Base-by-base conservation (phyloP, 2,797 vertebrate species). In the Otolemur crassicaudatus region DNA sequence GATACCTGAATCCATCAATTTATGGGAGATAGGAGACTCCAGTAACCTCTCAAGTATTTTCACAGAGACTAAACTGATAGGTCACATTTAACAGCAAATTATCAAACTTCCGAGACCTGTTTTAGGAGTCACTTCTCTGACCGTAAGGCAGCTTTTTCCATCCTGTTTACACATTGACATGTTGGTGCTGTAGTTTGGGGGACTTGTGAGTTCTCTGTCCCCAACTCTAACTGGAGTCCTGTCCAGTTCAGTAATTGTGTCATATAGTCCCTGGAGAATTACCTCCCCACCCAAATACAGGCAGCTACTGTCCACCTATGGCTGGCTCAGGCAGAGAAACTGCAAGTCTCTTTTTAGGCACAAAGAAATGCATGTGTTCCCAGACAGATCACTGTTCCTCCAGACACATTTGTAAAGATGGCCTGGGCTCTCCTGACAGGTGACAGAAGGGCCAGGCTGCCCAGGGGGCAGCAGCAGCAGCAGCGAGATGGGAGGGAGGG, bases 371-470 rank as follows among this genome's bases (percentile, higher is more conserved):
- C 6, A 53, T 60, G 70, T 16, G 0, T 70, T 82, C 69, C 84
- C 96, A 97, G 93, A 97, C 88, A 96, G 92, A 95, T 65, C 91
- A 75, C 69, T 92, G 95, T 88, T 88, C 87, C 92, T 95, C 94
- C 92, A 97, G 95, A 91, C 76, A 13, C 83, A 90, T 96, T 93
- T 97, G 70, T 95, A 92, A 97, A 96, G 96, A n/a, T 25, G 31
- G 63, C 61, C 77, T 49, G 14, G 73, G 46, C 34, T 83, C 76
- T 67, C 6, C 80, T 83, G 89, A 93, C 83, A 92, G 79, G 37
- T 40, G 29, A 69, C 6, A 1, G 43, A 73, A 22, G 43, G 67
- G 40, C 34, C 70, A 61, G 94, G 25, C 40, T 81, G 60, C 67
- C 70, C 10, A 49, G 49, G 43, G 37, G 83, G 63, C 79, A 85